These are phyloP conservation scores for Cheumatopsyche charites DNA, from an alignment of 1,140 invertebrate genomes.

Conservation along the genomic window DNA sequence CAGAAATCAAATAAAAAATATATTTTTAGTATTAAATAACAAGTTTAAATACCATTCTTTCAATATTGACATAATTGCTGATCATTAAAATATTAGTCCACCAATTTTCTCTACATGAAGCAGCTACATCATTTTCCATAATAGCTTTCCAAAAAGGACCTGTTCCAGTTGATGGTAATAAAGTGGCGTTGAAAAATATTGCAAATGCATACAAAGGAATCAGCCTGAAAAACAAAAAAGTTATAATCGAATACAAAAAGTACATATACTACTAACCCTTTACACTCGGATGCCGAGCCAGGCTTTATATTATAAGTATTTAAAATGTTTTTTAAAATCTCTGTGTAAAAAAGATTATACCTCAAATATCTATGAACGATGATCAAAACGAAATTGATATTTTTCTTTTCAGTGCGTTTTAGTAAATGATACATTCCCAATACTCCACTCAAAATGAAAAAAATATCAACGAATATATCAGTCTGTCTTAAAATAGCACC, in stretches of 20 bases:
- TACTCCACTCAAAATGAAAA: constrained; percentile 68
- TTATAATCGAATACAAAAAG: background rate
- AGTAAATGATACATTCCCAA: constrained; percentile 28
- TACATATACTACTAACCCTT: constrained; percentile 1
- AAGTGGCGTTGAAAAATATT: constrained; percentile 48
- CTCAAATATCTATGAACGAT: constrained; percentile 42
- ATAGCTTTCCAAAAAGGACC: constrained; percentile 51
- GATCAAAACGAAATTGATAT: constrained; percentile 34
- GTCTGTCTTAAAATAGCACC: constrained; percentile 62
- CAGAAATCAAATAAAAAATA: constrained; percentile 5
- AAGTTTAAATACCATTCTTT: constrained; percentile 52
- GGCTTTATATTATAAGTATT: too few species aligned
- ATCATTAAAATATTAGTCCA: constrained; percentile 67
- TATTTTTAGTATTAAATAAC: background rate
- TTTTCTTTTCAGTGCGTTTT: constrained; percentile 22
- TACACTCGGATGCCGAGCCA: too few species aligned
- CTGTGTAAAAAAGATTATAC: constrained; percentile 22
- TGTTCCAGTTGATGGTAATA: constrained; percentile 49
- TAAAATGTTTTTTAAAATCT: too few species aligned
- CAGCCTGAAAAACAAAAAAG: constrained; percentile 45
- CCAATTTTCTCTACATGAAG: constrained; percentile 57
- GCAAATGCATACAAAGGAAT: constrained; percentile 50
- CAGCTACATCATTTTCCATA: constrained; percentile 45
- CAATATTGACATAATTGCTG: constrained; percentile 62
- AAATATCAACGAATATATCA: constrained; percentile 69